A percentile compares a stretch with the other conserved stretches of the same genome.
Evolutionary conservation across 1,140 invertebrate genomes (phyloP).

Genomic region (Battus philenor): DNA sequence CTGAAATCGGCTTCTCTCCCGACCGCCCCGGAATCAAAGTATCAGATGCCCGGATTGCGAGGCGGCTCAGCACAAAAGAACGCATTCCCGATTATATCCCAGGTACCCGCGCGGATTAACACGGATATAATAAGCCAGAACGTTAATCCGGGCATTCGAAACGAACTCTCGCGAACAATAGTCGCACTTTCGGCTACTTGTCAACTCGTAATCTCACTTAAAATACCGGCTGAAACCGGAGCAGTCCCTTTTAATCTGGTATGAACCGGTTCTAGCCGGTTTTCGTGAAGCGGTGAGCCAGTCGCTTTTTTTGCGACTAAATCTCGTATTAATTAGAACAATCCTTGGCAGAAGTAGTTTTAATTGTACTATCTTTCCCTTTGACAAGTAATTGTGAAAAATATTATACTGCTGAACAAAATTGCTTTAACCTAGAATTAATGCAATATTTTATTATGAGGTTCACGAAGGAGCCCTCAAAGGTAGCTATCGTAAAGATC

Average conservation of each 20-base stretch:
- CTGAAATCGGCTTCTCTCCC: constrained; percentile 1
- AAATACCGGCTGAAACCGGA: constrained; percentile 34
- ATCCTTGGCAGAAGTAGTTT: constrained; percentile 11
- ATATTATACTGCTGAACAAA: too few species aligned
- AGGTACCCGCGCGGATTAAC: constrained; percentile 28
- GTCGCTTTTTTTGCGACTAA: constrained; percentile 38
- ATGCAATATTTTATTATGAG: too few species aligned
- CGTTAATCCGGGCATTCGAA: constrained; percentile 24
- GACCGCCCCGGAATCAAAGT: constrained; percentile 17
- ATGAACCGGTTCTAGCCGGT: constrained; percentile 39
- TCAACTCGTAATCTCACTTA: constrained; percentile 41
- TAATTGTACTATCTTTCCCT: not conserved
- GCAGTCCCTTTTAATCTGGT: constrained; percentile 23
- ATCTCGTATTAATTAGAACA: constrained; percentile 40
- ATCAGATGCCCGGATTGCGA: constrained; percentile 8
- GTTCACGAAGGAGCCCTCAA: too few species aligned
- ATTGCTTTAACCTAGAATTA: too few species aligned
- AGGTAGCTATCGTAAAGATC: too few species aligned
- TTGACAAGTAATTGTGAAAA: too few species aligned
- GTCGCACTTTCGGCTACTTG: constrained; percentile 37
- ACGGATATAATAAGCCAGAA: constrained; percentile 31
- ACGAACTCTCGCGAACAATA: constrained; percentile 36
- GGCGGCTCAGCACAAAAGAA: constrained; percentile 21
- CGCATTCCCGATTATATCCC: constrained; percentile 27
- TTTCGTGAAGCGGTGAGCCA: constrained; percentile 34